Base-by-base conservation (phyloP, 2,888 invertebrate species). In the Lithophane semibrunnea region DNA sequence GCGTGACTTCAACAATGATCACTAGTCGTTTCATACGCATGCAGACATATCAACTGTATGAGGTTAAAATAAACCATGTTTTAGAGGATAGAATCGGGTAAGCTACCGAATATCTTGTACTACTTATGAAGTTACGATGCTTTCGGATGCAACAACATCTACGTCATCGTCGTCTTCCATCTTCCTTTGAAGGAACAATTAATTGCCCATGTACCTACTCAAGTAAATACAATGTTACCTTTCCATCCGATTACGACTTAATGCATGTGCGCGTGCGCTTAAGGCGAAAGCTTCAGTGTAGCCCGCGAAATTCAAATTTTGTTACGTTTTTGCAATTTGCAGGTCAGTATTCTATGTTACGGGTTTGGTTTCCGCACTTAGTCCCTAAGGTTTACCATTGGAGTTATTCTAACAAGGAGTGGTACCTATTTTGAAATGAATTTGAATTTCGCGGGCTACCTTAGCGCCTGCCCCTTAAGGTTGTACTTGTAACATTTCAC, bases 261-360 rank as follows among this genome's bases (percentile, higher is more conserved):
- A 61, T 63, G 79, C 79, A 70, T 79, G 54, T 70, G 12, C 37
- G 74, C 29, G 75, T 61, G 42, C 60, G 21, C 18, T 60, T 42
- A 24, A 21, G 47, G 2, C 37, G 37, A 37, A 37, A 37, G 37
- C 37, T 37, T 37, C 37, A 37, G 37, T 4, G 37, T 37, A 37
- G 4, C 5, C 37, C 5, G 37, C 37, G 37, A 5, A 37, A 37
- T 37, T 37, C 37, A 37, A 37, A 37, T 37, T 37, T 29, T 29
- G 29, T 29, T 29, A 29, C 29, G 29, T n/a, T n/a, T n/a, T n/a
- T n/a, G n/a, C n/a, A n/a, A n/a, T n/a, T n/a, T n/a, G n/a, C n/a
- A n/a, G n/a, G n/a, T 29, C 29, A 29, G 29, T 29, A 29, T 29
- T 29, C 29, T 29, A 29, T 29, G 29, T 29, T 29, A 29, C 29